Evolutionary conservation across 2,888 invertebrate species (phyloP), one percentile per base, ranked within the genome.

Genomic region (Harpalus rubripes): DNA sequence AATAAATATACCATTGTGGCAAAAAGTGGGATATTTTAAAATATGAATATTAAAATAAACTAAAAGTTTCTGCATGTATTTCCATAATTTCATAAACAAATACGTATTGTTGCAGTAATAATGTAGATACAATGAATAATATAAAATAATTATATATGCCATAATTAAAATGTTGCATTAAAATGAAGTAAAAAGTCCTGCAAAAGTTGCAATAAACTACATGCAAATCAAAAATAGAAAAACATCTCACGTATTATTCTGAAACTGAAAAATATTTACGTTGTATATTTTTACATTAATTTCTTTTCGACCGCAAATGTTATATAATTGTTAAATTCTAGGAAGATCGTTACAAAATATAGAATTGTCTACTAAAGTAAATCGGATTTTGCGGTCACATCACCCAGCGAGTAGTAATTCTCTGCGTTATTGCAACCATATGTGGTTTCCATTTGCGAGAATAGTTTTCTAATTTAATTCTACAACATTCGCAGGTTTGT

Each of bases 391-490:
- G 68, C 39, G 68, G 68, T 68, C 8, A 15, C 68, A 12, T 63
- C 32, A n/a, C 10, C 39, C 12, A 32, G 4, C 10, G 32, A 15
- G 5, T 32, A 7, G 68, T 68, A 68, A 68, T 68, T 68, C 68
- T 32, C 39, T 68, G 68, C 68, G 41, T 68, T 68, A 68, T 68
- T 68, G 68, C 68, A 68, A 39, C 68, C 68, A 68, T 68, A 68
- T 39, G 68, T 26, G 68, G 68, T 68, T 68, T 68, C 15, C 44
- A 32, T 68, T 68, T 32, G 12, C 68, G 63, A 7, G 10, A 32
- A 8, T 68, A 39, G n/a, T 68, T 32, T 68, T 68, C 39, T 68
- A 68, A 68, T 68, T 68, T 68, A 68, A 68, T 68, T 68, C 68
- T 68, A 39, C 39, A 68, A 41, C 68, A 68, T 68, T 39, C 68